Evolutionary conservation across 35 echinoderm and acorn worm species (phyloP).

Genomic region (Stichopus chloronotus): DNA sequence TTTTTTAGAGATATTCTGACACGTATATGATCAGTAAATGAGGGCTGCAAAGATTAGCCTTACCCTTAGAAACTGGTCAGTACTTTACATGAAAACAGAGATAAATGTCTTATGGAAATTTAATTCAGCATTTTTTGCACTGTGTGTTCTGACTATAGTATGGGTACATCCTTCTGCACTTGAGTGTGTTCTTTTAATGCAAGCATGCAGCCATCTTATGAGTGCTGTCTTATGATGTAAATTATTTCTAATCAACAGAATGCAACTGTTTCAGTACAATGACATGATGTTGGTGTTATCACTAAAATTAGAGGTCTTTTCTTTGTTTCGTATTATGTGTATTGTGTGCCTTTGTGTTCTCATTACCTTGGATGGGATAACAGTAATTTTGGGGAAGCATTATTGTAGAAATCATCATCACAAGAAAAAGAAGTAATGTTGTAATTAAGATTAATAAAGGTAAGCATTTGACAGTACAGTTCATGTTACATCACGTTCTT

Average conservation of each 20-base stretch:
- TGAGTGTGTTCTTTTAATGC: background rate
- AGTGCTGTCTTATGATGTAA: background rate
- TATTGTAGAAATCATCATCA: background rate
- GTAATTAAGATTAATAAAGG: background rate
- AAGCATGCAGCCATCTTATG: background rate
- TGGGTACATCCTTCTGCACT: background rate
- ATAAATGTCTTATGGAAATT: background rate
- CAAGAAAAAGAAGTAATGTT: background rate
- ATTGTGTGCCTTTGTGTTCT: background rate
- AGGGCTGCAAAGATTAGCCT: background rate
- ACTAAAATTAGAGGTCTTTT: background rate
- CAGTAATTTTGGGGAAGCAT: background rate
- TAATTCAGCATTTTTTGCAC: background rate
- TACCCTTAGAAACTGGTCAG: background rate
- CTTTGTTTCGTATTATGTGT: background rate
- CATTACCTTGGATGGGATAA: constrained; percentile 15
- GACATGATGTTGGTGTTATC: background rate
- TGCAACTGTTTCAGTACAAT: background rate
- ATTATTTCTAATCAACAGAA: background rate
- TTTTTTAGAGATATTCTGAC: background rate
- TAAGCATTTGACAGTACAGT: background rate
- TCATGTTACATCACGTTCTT: background rate
- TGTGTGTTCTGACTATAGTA: constrained; percentile 5
- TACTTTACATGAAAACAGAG: background rate
- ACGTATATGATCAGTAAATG: background rate